These are phyloP conservation scores for Amphipoea oculea DNA, from an alignment of 2,888 invertebrate genomes.

Conservation along the genomic window DNA sequence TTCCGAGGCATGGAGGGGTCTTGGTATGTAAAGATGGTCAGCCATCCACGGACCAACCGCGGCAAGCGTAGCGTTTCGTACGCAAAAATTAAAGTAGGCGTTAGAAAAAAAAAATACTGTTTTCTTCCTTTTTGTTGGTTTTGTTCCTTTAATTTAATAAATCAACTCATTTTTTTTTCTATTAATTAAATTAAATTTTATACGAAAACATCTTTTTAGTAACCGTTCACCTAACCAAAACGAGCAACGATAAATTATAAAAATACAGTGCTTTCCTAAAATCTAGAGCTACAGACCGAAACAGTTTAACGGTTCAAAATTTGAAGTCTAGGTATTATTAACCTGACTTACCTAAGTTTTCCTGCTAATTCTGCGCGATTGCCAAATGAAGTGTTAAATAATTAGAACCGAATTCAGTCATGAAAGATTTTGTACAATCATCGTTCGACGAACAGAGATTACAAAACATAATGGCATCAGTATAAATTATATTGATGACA, in stretches of 20 bases:
- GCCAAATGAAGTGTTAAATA: constrained; percentile 36
- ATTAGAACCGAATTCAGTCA: constrained; percentile 14
- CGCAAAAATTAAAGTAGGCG: too few species aligned
- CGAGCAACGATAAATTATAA: neutral
- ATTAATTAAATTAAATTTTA: neutral
- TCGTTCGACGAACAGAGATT: constrained; percentile 25
- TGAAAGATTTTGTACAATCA: constrained; percentile 37
- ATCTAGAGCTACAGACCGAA: neutral
- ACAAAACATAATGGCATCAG: constrained; percentile 5
- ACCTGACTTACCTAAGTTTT: constrained; percentile 23
- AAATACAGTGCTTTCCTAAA: too few species aligned
- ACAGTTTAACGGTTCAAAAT: neutral
- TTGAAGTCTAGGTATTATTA: too few species aligned
- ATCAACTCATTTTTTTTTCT: neutral
- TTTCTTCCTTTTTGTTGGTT: too few species aligned
- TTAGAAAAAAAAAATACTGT: too few species aligned
- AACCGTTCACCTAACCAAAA: neutral
- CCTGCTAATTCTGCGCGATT: constrained; percentile 41
- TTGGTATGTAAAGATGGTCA: too few species aligned
- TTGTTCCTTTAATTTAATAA: too few species aligned
- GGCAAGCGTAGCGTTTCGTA: too few species aligned
- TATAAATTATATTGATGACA: constrained; percentile 15
- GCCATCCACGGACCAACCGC: too few species aligned
- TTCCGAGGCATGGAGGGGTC: too few species aligned
- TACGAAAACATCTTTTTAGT: neutral